These are phyloP conservation scores for Pristiophorus japonicus DNA, from an alignment of 2,113 vertebrate species.

Conservation along the genomic window DNA sequence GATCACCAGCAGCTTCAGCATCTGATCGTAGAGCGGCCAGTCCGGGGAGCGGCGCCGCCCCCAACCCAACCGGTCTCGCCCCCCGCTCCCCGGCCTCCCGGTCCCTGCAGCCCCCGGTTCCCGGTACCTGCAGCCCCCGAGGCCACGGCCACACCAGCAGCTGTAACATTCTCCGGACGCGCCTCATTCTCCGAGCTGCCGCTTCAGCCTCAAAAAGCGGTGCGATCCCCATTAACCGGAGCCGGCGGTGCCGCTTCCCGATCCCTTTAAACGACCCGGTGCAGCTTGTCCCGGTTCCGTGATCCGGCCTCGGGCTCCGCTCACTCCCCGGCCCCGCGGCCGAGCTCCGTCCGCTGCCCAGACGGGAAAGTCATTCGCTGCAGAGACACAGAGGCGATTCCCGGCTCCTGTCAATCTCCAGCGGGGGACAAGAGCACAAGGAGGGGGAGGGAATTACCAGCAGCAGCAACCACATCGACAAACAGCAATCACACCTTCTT, in stretches of 20 bases:
- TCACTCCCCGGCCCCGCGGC: neutral
- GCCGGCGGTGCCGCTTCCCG: neutral
- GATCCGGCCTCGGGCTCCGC: neutral
- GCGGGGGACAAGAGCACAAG: no score
- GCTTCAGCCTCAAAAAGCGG: neutral
- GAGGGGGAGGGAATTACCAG: neutral
- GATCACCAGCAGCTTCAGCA: no score
- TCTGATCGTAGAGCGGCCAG: no score
- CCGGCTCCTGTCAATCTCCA: neutral
- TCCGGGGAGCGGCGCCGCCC: neutral
- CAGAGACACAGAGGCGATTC: neutral
- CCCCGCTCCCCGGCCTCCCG: neutral
- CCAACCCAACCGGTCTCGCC: neutral
- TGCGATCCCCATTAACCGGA: neutral
- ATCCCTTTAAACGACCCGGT: neutral
- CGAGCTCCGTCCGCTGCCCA: neutral
- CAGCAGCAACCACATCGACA: no score
- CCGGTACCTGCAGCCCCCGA: constrained; percentile 76
- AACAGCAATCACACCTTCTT: no score
- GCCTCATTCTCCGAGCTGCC: constrained; percentile 62
- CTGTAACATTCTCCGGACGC: constrained; percentile 73
- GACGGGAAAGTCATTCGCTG: neutral
- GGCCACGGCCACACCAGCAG: constrained; percentile 79
- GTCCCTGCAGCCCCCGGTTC: no score
- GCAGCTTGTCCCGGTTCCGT: neutral